A percentile compares a stretch with the other conserved stretches of the same genome.
Conservation (phyloP, 2,888 invertebrate genomes). For the Saturnia pavonia region DNA sequence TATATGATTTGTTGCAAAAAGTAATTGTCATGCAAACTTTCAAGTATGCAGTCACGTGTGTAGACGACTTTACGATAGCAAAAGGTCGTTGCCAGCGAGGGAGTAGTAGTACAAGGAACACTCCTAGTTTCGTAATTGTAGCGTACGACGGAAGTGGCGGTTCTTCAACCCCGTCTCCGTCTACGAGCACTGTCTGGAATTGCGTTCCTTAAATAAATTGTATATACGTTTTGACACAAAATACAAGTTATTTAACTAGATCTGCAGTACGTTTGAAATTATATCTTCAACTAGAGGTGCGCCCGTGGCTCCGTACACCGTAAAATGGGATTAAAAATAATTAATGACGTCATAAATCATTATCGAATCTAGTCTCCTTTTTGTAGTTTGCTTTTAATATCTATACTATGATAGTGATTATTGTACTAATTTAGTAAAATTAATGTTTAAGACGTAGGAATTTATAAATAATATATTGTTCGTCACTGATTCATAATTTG, state of each 20-base stretch:
- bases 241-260: neutral
- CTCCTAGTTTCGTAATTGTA: slow-evolving; percentile 7
- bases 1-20: neutral
- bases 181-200: neutral
- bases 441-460: neutral
- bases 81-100: slow-evolving; percentile 7
- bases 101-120: neutral
- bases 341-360: too few species aligned
- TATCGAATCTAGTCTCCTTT: too few species aligned
- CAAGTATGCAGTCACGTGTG: neutral
- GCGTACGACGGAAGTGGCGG: slow-evolving; percentile 10
- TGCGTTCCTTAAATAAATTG: neutral
- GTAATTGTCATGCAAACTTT: neutral
- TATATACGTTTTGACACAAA: neutral
- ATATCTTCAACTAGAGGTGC: too few species aligned
- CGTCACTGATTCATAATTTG: neutral
- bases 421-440: neutral
- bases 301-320: too few species aligned
- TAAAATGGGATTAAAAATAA: too few species aligned
- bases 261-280: neutral
- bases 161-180: slow-evolving; percentile 6
- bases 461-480: neutral
- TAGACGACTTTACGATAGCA: neutral
- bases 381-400: too few species aligned
- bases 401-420: neutral